A percentile compares a stretch with the other conserved stretches of the same genome.
Conservation (phyloP, 92 coral and sea anemone species). For the Palythoa grandiflora region DNA sequence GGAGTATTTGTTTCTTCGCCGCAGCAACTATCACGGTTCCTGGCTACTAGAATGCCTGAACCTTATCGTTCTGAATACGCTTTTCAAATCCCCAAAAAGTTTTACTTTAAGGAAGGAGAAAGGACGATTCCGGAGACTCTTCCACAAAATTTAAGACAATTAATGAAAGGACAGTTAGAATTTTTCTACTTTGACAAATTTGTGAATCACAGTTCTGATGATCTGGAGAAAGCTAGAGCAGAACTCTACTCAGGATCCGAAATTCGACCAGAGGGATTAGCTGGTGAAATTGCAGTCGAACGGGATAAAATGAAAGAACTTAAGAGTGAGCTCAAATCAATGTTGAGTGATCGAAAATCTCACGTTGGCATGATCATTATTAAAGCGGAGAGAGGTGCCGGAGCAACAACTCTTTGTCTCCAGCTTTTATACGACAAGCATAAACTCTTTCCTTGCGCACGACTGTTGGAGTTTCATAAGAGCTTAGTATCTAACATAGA, state of each 20-base stretch:
- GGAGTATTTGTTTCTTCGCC: constrained; percentile 72
- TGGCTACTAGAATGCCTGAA: constrained; percentile 64
- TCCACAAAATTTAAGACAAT: constrained; percentile 75
- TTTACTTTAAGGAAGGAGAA: constrained; percentile 10
- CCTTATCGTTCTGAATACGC: constrained; percentile 79
- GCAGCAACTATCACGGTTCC: constrained; percentile 62
- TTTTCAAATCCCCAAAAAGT: constrained; percentile 72
- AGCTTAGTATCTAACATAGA: constrained; percentile 70
- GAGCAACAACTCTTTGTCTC: constrained; percentile 78
- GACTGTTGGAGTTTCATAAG: constrained; percentile 68
- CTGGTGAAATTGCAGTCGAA: constrained; percentile 63
- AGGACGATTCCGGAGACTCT: constrained; percentile 66
- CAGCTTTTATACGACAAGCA: constrained; percentile 77
- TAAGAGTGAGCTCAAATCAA: constrained; percentile 55
- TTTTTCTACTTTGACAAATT: constrained; percentile 63
- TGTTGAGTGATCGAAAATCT: constrained; percentile 64
- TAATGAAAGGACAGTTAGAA: constrained; percentile 70
- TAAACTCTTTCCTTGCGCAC: constrained; percentile 71
- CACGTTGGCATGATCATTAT: constrained; percentile 67
- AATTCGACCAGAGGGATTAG: constrained; percentile 61
- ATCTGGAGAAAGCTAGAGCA: constrained; percentile 54
- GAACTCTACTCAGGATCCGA: constrained; percentile 73
- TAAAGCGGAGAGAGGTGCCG: constrained; percentile 86
- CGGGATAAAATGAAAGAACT: constrained; percentile 64
- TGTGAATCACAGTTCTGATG: constrained; percentile 19